These are phyloP conservation scores for Lemur catta DNA, from an alignment of 2,797 vertebrate species.

Conservation along the genomic window DNA sequence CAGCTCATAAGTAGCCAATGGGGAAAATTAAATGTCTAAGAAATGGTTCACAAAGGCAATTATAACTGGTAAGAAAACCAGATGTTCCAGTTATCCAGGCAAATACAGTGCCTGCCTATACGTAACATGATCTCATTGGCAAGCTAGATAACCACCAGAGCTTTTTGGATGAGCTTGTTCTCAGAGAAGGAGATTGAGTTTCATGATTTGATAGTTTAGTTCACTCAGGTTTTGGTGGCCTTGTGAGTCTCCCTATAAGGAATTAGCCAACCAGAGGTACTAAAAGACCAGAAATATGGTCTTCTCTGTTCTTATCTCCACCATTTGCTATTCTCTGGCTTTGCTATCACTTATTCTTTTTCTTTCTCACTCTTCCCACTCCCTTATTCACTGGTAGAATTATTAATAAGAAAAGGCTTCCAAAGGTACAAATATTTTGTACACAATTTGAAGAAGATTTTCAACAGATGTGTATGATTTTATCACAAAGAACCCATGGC, in stretches of 20 bases:
- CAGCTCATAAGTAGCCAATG: not conserved
- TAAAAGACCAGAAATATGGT: not conserved
- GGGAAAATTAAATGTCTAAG: not conserved
- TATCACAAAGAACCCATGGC: not conserved
- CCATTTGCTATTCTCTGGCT: not conserved
- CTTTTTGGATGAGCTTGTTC: not conserved
- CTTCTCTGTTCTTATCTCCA: not conserved
- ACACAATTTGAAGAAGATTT: not conserved
- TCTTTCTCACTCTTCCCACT: not conserved
- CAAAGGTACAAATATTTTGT: not conserved
- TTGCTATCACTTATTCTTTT: not conserved
- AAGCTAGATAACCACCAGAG: not conserved
- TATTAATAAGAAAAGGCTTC: not conserved
- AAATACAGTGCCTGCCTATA: not conserved
- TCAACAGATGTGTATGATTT: slow-evolving; percentile 23
- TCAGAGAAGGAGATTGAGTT: not conserved
- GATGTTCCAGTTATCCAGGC: not conserved
- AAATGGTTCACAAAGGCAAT: not conserved
- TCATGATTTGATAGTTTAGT: not conserved
- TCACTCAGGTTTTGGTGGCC: not conserved
- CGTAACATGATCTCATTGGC: not conserved
- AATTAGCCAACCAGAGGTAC: not conserved
- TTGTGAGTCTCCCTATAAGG: not conserved
- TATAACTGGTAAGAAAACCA: not conserved
- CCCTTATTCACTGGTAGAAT: not conserved